Evolutionary conservation across 2,113 vertebrate genomes (phyloP), one percentile per base, ranked within the genome.

Genomic region (Solea solea): DNA sequence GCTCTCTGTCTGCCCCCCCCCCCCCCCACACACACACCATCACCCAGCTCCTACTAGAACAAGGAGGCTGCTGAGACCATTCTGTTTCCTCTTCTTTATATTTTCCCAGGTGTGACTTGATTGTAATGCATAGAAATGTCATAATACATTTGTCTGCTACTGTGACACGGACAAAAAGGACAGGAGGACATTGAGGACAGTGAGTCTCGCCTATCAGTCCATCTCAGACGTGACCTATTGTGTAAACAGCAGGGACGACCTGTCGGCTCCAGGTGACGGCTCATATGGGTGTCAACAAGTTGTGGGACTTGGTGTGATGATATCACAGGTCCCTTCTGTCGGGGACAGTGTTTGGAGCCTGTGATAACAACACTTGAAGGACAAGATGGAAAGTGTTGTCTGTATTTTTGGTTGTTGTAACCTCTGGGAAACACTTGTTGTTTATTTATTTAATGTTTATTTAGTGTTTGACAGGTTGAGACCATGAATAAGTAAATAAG

Each of bases 181-280:
- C 48, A 14, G 45, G 15, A 52, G 50, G 64, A 54, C 62, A 10
- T 34, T 10, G 25, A 74, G 64, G 21, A 21, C n/a, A n/a, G n/a
- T n/a, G n/a, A n/a, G n/a, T 48, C 69, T 50, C 8, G 2, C 7
- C 46, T 84, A 85, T 82, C 83, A 58, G 58, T 45, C 55, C 59
- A 80, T 84, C 81, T 64, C 49, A 25, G 66, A 72, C 59, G 60
- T 42, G 39, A 66, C 52, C 56, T 82, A 72, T 85, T 88, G 74
- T 88, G 84, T 83, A 83, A 88, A 89, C 85, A 88, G 62, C 49
- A 48, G 70, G 64, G 71, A 72, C 46, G 54, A 69, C 69, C 68
- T 74, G 68, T 66, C 62, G 65, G 79, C 73, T 82, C 75, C 59
- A 39, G 77, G 55, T 69, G 42, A 42, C 41, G 41, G 52, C 39